Evolutionary conservation across 2,113 vertebrate species (phyloP), one percentile per base, ranked within the genome.

Genomic region (Asarcornis scutulata): DNA sequence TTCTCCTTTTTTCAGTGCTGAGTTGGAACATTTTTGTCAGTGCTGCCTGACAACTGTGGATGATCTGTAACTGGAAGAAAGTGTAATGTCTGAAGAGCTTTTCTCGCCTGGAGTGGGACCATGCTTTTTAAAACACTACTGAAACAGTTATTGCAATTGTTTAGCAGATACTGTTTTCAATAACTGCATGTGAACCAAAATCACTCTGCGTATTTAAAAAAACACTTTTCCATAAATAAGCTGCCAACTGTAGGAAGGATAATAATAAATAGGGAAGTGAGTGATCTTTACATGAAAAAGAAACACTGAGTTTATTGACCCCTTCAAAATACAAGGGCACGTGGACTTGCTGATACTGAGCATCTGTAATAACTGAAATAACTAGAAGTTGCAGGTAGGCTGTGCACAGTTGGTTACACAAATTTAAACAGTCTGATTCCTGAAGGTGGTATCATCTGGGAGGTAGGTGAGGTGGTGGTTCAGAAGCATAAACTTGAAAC

Each of bases 1-100:
- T 92, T 96, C 44, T 97, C 46, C 38, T 40, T 89, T 95, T 97
- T 90, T 40, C 66, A 98, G 98, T 71, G 68, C 32, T 52, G 15
- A 72, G 42, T 75, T 79, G 82, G 73, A 93, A 38, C 9, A 5
- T 53, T 83, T 83, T 71, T 69, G 34, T 84, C 59, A 79, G 52
- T 74, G 11, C n/a, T 58, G 48, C 66, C 48, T 87, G 88, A 91
- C 67, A 92, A 42, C 67, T 17, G 36, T 71, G 69, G n/a, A 84
- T 91, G 69, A 32, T 76, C 82, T 76, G 53, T 80, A 63, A 75
- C 94, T 58, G 59, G 91, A 69, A 93, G 63, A 74, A 87, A 13
- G 26, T 69, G 13, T 69, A 83, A 71, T 74, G 83, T 52, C 63
- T 71, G 77, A 92, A 89, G 90, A 95, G 15, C 75, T 87, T 48